These are phyloP conservation scores for Zenarchopterus dispar DNA, from an alignment of 2,797 vertebrate genomes.

Conservation along the genomic window DNA sequence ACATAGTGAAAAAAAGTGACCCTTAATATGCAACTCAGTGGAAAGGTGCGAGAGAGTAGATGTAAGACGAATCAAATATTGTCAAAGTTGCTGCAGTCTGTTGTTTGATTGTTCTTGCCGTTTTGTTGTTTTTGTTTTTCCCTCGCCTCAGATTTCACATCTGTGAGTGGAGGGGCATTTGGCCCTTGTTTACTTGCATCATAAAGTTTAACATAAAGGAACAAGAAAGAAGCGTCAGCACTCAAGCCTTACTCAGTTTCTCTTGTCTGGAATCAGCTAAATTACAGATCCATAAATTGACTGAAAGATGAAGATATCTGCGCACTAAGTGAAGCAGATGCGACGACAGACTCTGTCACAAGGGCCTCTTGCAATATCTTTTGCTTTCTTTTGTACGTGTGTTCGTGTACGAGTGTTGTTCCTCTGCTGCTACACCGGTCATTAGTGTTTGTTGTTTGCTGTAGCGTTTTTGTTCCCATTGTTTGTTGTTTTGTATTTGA, in stretches of 20 bases:
- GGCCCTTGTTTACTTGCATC: conserved; percentile 55
- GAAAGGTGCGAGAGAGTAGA: conserved; percentile 79
- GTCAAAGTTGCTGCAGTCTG: conserved; percentile 78
- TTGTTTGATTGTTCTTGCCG: conserved; percentile 72
- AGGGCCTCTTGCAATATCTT: conserved; percentile 74
- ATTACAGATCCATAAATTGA: conserved; percentile 37
- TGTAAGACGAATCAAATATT: conserved; percentile 77
- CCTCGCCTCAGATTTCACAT: conserved; percentile 42
- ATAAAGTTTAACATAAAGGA: conserved; percentile 41
- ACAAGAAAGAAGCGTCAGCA: conserved; percentile 40
- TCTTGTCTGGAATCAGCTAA: conserved; percentile 45
- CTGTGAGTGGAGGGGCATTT: conserved; percentile 41
- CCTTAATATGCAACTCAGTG: conserved; percentile 85
- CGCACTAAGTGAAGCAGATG: conserved; percentile 47
- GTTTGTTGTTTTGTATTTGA: conserved; percentile 59
- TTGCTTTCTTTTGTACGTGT: conserved; percentile 12
- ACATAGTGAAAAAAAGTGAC: conserved; percentile 82
- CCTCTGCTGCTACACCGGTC: conserved; percentile 78
- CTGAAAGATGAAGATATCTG: conserved; percentile 32
- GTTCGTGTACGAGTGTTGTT: conserved; percentile 52
- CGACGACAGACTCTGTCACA: conserved; percentile 52
- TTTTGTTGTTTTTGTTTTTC: conserved; percentile 52
- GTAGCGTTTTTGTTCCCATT: conserved; percentile 60
- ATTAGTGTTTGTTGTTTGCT: conserved; percentile 66
- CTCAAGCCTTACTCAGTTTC: conserved; percentile 51